These are phyloP conservation scores for Manacus vitellinus DNA, from an alignment of 2,113 vertebrate species.

Conservation along the genomic window DNA sequence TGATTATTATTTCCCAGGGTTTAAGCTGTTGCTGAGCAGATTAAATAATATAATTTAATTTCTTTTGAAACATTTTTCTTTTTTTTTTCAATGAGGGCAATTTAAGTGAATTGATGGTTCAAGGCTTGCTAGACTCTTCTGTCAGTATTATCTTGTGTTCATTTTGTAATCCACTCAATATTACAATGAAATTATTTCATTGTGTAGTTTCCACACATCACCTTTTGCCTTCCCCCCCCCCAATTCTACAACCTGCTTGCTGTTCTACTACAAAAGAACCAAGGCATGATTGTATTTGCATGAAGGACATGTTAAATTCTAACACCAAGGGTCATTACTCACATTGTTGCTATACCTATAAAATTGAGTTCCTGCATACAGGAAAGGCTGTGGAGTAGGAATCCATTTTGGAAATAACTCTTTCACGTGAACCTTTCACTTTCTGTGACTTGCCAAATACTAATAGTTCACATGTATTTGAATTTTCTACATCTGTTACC, in stretches of 20 bases:
- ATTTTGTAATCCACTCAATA: constrained; percentile 42
- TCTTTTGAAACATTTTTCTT: not conserved
- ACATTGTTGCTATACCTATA: constrained; percentile 32
- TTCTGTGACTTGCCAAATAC: constrained; percentile 19
- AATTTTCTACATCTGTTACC: not conserved
- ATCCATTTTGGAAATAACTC: constrained; percentile 34
- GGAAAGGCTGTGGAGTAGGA: constrained; percentile 16
- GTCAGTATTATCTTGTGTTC: constrained; percentile 42
- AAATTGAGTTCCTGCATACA: constrained; percentile 24
- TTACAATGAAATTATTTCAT: constrained; percentile 52
- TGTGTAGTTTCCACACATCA: constrained; percentile 62
- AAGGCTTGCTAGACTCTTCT: not conserved
- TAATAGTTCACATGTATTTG: constrained; percentile 44
- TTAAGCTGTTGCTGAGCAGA: not conserved
- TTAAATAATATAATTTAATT: not conserved
- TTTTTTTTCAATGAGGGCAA: not conserved
- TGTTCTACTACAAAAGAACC: constrained; percentile 58
- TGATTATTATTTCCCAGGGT: not conserved
- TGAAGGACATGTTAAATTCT: constrained; percentile 68
- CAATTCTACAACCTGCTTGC: constrained; percentile 71
- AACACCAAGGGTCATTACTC: constrained; percentile 70
- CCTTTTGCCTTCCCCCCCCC: not conserved
- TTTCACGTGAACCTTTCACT: constrained; percentile 62
- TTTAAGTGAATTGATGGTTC: not conserved
- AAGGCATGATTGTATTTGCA: constrained; percentile 48